A percentile compares a stretch with the other conserved stretches of the same genome.
Conservation (phyloP, 2,888 invertebrate species). For the Chorisops tibialis region DNA sequence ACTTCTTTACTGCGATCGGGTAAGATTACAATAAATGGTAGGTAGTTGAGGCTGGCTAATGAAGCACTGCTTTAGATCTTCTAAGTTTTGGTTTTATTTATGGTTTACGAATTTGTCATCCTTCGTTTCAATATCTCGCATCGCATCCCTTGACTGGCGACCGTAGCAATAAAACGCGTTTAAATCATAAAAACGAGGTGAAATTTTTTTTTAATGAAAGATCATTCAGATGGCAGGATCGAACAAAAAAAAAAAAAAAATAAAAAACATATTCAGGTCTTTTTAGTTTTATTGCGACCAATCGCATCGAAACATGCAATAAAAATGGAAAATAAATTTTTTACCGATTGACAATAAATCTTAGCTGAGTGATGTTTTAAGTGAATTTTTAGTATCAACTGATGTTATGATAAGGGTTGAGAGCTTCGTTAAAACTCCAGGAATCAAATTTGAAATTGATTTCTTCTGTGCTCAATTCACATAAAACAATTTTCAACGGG, state of each 20-base stretch:
- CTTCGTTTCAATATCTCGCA: slow-evolving; percentile 16
- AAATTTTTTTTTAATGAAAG: slow-evolving; percentile 12
- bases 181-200: slow-evolving; percentile 22
- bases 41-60: too few species aligned
- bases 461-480: background rate
- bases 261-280: slow-evolving; percentile 24
- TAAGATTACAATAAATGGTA: too few species aligned
- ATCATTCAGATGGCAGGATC: too few species aligned
- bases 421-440: background rate
- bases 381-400: slow-evolving; percentile 43
- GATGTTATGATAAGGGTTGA: slow-evolving; percentile 6
- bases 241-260: slow-evolving; percentile 2
- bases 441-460: too few species aligned
- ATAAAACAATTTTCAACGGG: slow-evolving; percentile 14
- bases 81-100: slow-evolving; percentile 23
- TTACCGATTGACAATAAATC: slow-evolving; percentile 42
- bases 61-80: background rate
- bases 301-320: slow-evolving; percentile 19
- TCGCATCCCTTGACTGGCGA: slow-evolving; percentile 11
- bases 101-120: slow-evolving; percentile 31
- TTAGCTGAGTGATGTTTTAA: slow-evolving; percentile 42
- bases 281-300: slow-evolving; percentile 33
- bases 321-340: slow-evolving; percentile 12
- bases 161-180: slow-evolving; percentile 19
- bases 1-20: too few species aligned